Percentiles rank a stretch among this genome's conserved stretches.
phyloP scores from a whole-genome alignment of 2,797 vertebrate genomes.

The Enteromius treurensis region DNA sequence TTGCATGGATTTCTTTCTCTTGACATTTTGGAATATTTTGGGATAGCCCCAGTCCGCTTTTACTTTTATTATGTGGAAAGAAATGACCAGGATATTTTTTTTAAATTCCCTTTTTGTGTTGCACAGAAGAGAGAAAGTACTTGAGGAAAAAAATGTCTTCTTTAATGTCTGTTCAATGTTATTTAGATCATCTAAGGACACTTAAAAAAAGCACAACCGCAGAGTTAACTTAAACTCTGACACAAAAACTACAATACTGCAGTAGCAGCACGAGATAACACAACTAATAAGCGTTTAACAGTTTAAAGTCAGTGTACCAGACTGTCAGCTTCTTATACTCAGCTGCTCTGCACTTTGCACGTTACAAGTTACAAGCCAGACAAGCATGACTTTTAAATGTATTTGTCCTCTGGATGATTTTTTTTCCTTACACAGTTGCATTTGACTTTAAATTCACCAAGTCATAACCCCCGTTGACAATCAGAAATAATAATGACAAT shows the following conservation, averaged over 20 bases:
- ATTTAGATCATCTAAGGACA: constrained; percentile 25
- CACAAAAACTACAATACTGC: constrained; percentile 25
- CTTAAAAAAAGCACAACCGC: constrained; percentile 47
- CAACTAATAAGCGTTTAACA: not conserved
- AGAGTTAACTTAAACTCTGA: constrained; percentile 28
- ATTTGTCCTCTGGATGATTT: constrained; percentile 73
- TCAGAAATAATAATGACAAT: constrained; percentile 68
- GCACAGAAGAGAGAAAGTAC: not conserved
- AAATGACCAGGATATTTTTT: not conserved
- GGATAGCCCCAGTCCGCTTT: not conserved
- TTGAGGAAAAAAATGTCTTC: not conserved
- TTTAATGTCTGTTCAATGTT: constrained; percentile 53
- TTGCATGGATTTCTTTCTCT: not conserved
- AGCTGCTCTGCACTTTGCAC: constrained; percentile 32
- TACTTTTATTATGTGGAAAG: not conserved
- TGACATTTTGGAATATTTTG: not conserved
- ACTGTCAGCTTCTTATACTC: constrained; percentile 8
- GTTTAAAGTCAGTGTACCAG: not conserved
- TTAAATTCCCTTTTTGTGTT: not conserved
- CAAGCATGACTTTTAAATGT: constrained; percentile 46
- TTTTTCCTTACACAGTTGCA: constrained; percentile 75
- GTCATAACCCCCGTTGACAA: constrained; percentile 75
- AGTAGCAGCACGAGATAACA: constrained; percentile 22
- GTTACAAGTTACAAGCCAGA: constrained; percentile 8
- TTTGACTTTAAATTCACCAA: constrained; percentile 66